Percentiles rank a stretch among this genome's conserved stretches.
Evolutionary conservation across 2,113 vertebrate species (phyloP).

Genomic region (Nanorana parkeri): DNA sequence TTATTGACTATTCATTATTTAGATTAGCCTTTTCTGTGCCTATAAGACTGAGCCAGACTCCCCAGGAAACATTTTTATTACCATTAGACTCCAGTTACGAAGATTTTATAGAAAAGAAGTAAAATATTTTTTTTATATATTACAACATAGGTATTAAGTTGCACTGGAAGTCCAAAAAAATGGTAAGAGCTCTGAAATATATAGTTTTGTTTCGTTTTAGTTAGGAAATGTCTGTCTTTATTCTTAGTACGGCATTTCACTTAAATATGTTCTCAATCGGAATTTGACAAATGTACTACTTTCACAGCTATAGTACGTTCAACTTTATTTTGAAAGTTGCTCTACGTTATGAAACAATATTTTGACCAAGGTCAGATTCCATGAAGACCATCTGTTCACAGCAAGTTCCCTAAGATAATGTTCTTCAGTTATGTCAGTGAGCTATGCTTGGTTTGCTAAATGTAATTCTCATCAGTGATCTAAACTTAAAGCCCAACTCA

Average conservation of each 20-base stretch:
- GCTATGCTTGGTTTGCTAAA: no score
- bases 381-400: no score
- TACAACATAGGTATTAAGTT: constrained; percentile 22
- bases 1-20: constrained; percentile 54
- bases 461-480: no score
- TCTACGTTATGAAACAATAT: neutral
- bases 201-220: neutral
- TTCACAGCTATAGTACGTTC: neutral
- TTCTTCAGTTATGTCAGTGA: no score
- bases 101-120: constrained; percentile 27
- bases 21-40: constrained; percentile 26
- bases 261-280: neutral
- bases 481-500: no score
- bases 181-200: neutral
- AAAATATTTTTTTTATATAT: constrained; percentile 23
- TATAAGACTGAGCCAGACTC: constrained; percentile 29
- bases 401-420: no score
- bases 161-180: constrained; percentile 8
- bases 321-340: neutral
- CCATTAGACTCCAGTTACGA: constrained; percentile 39
- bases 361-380: neutral
- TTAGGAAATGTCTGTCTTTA: neutral
- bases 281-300: neutral
- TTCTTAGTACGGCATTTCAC: neutral
- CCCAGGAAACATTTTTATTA: constrained; percentile 48